phyloP scores from a whole-genome alignment of 2,888 invertebrate species.

The Sphecodes monilicornis region DNA sequence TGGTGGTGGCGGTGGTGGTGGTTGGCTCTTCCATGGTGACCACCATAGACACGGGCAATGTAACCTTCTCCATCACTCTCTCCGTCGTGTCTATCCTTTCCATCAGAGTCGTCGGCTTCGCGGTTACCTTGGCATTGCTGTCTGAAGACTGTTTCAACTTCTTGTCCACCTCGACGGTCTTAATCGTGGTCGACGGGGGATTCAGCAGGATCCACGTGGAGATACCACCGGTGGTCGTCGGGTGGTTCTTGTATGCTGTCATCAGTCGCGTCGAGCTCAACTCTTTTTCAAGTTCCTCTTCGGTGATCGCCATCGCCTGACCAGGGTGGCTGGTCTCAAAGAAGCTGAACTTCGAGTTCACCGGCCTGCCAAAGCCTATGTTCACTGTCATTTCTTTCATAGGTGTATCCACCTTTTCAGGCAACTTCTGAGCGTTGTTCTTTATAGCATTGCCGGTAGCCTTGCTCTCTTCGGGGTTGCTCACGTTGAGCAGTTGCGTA shows the following conservation, averaged over 20 bases:
- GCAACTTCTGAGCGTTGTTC: constrained; percentile 33
- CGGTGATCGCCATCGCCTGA: constrained; percentile 88
- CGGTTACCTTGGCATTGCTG: constrained; percentile 60
- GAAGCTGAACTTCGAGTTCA: constrained; percentile 81
- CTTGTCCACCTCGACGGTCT: constrained; percentile 42
- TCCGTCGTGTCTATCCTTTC: constrained; percentile 80
- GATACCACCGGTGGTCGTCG: constrained; percentile 88
- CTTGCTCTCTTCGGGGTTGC: constrained; percentile 59
- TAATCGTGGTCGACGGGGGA: constrained; percentile 84
- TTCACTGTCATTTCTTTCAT: constrained; percentile 56
- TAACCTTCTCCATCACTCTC: constrained; percentile 82
- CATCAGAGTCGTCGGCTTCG: constrained; percentile 64
- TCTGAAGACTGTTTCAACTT: constrained; percentile 48
- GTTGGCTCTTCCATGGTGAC: constrained; percentile 76
- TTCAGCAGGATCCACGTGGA: constrained; percentile 92
- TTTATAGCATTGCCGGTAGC: constrained; percentile 33
- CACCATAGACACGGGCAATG: constrained; percentile 84
- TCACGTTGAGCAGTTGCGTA: constrained; percentile 81
- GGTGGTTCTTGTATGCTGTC: constrained; percentile 81
- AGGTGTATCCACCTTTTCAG: constrained; percentile 51
- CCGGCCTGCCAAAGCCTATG: constrained; percentile 77
- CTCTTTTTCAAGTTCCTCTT: constrained; percentile 87
- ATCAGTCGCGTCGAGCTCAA: constrained; percentile 76
- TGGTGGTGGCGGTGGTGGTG: constrained; percentile 44
- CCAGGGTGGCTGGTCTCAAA: constrained; percentile 86